Conservation (phyloP, 2,797 vertebrate species). For the Cephalopachus bancanus region DNA sequence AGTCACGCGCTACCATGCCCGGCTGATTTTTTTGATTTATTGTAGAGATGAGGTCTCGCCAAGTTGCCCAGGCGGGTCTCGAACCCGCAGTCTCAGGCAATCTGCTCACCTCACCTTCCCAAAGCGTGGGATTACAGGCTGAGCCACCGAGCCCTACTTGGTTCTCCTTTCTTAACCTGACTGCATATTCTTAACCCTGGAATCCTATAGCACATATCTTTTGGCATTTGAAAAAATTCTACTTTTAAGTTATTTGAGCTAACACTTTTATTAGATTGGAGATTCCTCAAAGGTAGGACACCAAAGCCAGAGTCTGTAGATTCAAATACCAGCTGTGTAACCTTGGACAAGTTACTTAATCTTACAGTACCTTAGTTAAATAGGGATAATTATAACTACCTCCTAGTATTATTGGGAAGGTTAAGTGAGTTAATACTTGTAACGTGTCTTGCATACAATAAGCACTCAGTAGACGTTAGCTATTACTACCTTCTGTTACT, state of each 20-base stretch:
- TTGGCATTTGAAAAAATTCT: slow-evolving; percentile 61
- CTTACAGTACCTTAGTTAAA: slow-evolving; percentile 39
- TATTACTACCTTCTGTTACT: neutral
- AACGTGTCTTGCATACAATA: slow-evolving; percentile 11
- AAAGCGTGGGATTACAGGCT: too few species aligned
- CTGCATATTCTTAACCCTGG: slow-evolving; percentile 38
- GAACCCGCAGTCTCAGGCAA: too few species aligned
- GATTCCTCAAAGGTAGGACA: slow-evolving; percentile 50
- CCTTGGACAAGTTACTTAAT: slow-evolving; percentile 44
- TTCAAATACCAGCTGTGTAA: slow-evolving; percentile 38
- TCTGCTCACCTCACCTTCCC: too few species aligned
- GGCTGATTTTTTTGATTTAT: too few species aligned
- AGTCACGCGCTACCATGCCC: too few species aligned
- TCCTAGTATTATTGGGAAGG: neutral
- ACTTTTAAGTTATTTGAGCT: neutral
- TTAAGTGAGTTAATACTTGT: slow-evolving; percentile 17
- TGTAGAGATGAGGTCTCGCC: too few species aligned
- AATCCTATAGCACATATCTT: neutral
- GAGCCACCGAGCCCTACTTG: too few species aligned
- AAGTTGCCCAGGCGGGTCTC: too few species aligned
- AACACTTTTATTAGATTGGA: slow-evolving; percentile 40
- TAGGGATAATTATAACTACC: slow-evolving; percentile 33
- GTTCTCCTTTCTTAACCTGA: neutral
- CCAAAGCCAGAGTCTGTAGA: neutral
- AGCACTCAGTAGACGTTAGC: slow-evolving; percentile 13